phyloP scores from a whole-genome alignment of 2,888 invertebrate species.

The Mythimna lalbum region DNA sequence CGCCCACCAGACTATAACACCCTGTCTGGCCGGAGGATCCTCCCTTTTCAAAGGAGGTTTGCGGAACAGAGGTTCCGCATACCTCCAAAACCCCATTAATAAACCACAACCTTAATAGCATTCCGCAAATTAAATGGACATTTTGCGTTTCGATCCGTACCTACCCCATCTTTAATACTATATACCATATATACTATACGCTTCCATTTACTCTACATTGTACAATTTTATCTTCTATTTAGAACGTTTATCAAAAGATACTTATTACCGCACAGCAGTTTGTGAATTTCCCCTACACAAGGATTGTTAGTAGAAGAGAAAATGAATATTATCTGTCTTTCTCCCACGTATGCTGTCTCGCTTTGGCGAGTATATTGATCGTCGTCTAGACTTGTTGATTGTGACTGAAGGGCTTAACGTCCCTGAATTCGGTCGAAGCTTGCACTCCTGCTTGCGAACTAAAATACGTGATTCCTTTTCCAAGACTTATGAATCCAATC shows the following conservation, averaged over 20 bases:
- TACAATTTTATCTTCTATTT: slow-evolving; percentile 29
- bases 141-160: neutral
- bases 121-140: slow-evolving; percentile 11
- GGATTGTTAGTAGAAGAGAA: slow-evolving; percentile 64
- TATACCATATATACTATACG: no score
- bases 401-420: slow-evolving; percentile 76
- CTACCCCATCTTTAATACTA: no score
- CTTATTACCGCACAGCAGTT: slow-evolving; percentile 44
- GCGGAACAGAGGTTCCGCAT: no score
- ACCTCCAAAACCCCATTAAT: neutral
- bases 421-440: slow-evolving; percentile 70
- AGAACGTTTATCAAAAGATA: slow-evolving; percentile 46
- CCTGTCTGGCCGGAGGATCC: no score
- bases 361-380: slow-evolving; percentile 86
- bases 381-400: slow-evolving; percentile 90
- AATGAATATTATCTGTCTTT: slow-evolving; percentile 72
- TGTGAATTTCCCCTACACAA: slow-evolving; percentile 48
- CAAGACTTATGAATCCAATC: slow-evolving; percentile 34
- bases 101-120: neutral
- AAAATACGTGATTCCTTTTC: slow-evolving; percentile 41
- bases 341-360: slow-evolving; percentile 75
- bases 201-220: slow-evolving; percentile 15
- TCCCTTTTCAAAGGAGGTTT: no score
- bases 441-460: slow-evolving; percentile 46
- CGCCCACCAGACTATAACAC: no score